Base-by-base conservation (phyloP, 2,113 vertebrate genomes). In the Excalfactoria chinensis region DNA sequence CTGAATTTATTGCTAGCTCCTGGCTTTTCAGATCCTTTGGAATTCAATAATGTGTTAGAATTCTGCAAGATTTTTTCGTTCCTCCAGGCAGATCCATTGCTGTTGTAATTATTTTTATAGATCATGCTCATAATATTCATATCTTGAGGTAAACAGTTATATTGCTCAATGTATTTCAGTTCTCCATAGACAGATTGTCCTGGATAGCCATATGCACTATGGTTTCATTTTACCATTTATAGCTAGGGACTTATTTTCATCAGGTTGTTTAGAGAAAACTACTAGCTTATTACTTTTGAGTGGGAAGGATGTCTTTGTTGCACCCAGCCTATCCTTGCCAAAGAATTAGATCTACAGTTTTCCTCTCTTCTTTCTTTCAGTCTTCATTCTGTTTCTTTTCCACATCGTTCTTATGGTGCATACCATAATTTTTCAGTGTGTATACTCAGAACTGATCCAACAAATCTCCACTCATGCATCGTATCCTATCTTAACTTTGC, bases 11-110 rank as follows among this genome's bases (percentile, higher is more conserved):
- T 77, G 51, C 20, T 35, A 84, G 19, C 22, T 55, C 8, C 18
- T 77, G 71, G 30, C 16, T 89, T 91, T 92, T 64, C 35, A 88
- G 74, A 80, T 60, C 41, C 23, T 48, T 76, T 11, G 58, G 32
- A 60, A 32, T 76, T 93, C 48, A 58, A 26, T 30, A 68, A 9
- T 8, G 7, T 71, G 56, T 62, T 62, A 62, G 67, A 84, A 67
- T 49, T 40, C 51, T 11, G 19, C 19, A 18, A 48, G 66, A 75
- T 34, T 67, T 75, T 89, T 84, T 82, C 7, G 87, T 55, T 76
- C 51, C 25, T 85, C 46, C 63, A 81, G 62, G 20, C 11, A 76
- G 21, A 72, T 49, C 11, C 21, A 34, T 28, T 86, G 9, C 30
- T 85, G 25, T 51, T 53, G 11, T 10, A 11, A 22, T 2, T 37